Percentiles rank a stretch among this genome's conserved stretches.
These are phyloP conservation scores for Lophius americanus DNA, from an alignment of 2,797 vertebrate species.

Conservation along the genomic window DNA sequence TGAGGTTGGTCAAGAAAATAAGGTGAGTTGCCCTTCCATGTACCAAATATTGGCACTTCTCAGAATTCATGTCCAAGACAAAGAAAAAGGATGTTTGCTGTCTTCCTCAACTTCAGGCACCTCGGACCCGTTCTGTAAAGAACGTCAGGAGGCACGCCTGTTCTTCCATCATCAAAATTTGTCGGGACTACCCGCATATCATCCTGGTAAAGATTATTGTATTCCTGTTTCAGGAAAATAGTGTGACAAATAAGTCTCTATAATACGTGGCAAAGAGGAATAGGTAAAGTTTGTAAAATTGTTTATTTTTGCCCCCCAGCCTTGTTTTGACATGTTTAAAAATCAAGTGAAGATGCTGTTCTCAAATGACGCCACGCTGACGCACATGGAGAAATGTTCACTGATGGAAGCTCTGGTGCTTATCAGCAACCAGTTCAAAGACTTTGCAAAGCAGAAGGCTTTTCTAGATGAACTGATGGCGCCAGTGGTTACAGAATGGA, in stretches of 20 bases:
- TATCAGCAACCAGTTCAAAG: slow-evolving; percentile 96
- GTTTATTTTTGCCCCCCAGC: slow-evolving; percentile 72
- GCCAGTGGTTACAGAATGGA: slow-evolving; percentile 88
- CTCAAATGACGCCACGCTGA: slow-evolving; percentile 84
- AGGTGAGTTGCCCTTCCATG: slow-evolving; percentile 77
- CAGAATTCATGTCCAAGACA: neutral
- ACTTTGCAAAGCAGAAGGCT: slow-evolving; percentile 89
- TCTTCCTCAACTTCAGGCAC: slow-evolving; percentile 77
- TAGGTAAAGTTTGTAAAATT: neutral
- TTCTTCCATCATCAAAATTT: slow-evolving; percentile 95
- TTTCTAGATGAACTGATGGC: slow-evolving; percentile 93
- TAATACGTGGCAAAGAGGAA: neutral
- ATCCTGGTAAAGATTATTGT: slow-evolving; percentile 82
- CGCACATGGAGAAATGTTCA: slow-evolving; percentile 92
- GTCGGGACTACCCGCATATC: slow-evolving; percentile 91
- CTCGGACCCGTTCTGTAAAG: slow-evolving; percentile 91
- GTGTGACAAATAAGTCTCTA: neutral
- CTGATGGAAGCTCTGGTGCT: slow-evolving; percentile 95
- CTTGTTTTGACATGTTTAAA: slow-evolving; percentile 94
- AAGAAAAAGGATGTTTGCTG: neutral
- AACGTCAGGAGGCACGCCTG: slow-evolving; percentile 95
- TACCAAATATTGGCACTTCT: neutral
- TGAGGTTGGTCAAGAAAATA: slow-evolving; percentile 88
- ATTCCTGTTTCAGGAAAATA: neutral
- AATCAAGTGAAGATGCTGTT: slow-evolving; percentile 90